These are phyloP conservation scores for Ganaspis brasiliensis DNA, from an alignment of 2,888 invertebrate genomes.

Conservation along the genomic window DNA sequence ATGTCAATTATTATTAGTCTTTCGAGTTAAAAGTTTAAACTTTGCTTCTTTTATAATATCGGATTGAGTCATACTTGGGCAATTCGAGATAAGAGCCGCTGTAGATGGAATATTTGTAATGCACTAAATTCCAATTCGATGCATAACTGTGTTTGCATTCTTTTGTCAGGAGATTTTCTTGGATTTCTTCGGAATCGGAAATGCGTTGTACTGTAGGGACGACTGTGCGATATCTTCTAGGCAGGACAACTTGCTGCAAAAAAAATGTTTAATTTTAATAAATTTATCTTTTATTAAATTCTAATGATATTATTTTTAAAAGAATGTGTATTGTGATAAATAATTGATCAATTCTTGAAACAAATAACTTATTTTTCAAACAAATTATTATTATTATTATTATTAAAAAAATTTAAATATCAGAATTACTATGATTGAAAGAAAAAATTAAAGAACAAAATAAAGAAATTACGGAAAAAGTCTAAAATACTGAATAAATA, in stretches of 20 bases:
- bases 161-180: conserved; percentile 85
- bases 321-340: no score
- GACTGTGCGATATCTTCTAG: conserved; percentile 90
- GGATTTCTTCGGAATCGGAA: conserved; percentile 79
- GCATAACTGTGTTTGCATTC: conserved; percentile 90
- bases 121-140: conserved; percentile 93
- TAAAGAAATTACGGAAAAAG: no score
- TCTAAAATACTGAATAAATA: no score
- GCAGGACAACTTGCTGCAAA: conserved; percentile 89
- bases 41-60: not conserved
- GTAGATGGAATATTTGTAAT: conserved; percentile 95
- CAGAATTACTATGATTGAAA: no score
- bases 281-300: no score
- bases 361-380: no score
- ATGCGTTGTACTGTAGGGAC: conserved; percentile 84
- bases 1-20: conserved; percentile 46
- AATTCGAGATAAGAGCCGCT: conserved; percentile 93
- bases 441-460: no score
- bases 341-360: no score
- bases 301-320: no score
- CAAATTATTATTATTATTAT: no score
- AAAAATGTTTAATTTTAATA: conserved; percentile 7
- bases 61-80: conserved; percentile 85
- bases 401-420: no score
- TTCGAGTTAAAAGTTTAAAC: conserved; percentile 1